phyloP scores from a whole-genome alignment of 2,888 invertebrate species.

The Eledone cirrhosa region DNA sequence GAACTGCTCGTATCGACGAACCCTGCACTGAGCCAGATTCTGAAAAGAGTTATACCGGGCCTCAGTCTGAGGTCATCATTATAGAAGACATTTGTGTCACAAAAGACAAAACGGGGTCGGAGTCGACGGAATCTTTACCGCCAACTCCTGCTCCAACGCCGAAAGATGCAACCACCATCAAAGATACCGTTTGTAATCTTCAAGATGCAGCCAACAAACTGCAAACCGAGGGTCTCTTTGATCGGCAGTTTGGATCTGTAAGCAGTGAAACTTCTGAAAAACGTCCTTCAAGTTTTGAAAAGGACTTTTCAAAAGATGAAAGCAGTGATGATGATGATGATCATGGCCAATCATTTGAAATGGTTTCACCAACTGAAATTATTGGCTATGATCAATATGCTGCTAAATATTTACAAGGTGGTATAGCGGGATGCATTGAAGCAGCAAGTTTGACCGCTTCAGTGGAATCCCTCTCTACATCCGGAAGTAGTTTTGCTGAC shows the following conservation, averaged over 20 bases:
- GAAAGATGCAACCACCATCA: slow-evolving; percentile 39
- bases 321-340: slow-evolving; percentile 39
- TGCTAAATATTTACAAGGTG: slow-evolving; percentile 31
- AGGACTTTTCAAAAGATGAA: slow-evolving; percentile 10
- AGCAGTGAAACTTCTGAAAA: slow-evolving; percentile 29
- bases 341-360: slow-evolving; percentile 60
- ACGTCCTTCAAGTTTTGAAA: slow-evolving; percentile 19
- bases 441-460: slow-evolving; percentile 35
- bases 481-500: slow-evolving; percentile 40
- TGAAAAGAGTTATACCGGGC: slow-evolving; percentile 34
- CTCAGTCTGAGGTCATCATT: slow-evolving; percentile 40
- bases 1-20: slow-evolving; percentile 39
- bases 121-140: slow-evolving; percentile 25
- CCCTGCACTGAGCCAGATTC: slow-evolving; percentile 11
- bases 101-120: slow-evolving; percentile 14
- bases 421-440: slow-evolving; percentile 44
- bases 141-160: slow-evolving; percentile 55
- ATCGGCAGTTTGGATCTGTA: slow-evolving; percentile 40
- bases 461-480: slow-evolving; percentile 34
- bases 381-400: slow-evolving; percentile 41
- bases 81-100: background rate
- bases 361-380: slow-evolving; percentile 54
- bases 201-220: slow-evolving; percentile 48
- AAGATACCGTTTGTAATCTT: slow-evolving; percentile 43
- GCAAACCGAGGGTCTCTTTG: slow-evolving; percentile 45